Conservation (phyloP, 2,797 vertebrate species). For the Acridotheres tristis region DNA sequence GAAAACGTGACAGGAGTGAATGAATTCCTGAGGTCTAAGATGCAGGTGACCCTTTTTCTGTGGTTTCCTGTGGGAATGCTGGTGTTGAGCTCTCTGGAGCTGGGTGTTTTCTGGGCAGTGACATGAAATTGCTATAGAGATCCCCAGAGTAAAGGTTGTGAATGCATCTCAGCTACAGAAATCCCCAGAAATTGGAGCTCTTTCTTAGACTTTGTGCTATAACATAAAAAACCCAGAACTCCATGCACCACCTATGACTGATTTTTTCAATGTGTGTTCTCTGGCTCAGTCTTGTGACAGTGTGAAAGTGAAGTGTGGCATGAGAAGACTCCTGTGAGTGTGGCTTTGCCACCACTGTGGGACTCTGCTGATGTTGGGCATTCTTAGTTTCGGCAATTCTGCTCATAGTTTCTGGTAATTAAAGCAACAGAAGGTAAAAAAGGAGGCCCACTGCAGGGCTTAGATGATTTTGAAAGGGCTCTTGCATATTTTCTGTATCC, state of each 20-base stretch:
- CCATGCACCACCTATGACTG: rapidly evolving
- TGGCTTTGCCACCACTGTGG: not conserved
- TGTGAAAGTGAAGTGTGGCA: not conserved
- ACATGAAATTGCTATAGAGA: not conserved
- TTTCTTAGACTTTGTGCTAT: not conserved
- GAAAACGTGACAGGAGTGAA: not conserved
- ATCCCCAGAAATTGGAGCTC: rapidly evolving
- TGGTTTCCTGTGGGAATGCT: not conserved
- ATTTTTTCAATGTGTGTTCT: not conserved
- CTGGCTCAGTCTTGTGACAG: not conserved
- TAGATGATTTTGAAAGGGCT: not conserved
- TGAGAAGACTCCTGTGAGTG: rapidly evolving
- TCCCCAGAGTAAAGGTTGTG: not conserved
- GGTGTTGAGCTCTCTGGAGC: not conserved
- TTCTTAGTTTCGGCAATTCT: not conserved
- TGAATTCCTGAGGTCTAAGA: not conserved
- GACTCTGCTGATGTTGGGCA: not conserved
- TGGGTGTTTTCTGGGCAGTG: not conserved
- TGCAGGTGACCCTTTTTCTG: not conserved
- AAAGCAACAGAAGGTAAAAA: constrained; percentile 21
- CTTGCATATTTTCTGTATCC: not conserved
- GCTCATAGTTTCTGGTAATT: not conserved
- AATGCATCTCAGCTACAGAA: not conserved
- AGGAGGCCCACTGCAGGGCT: constrained; percentile 10
- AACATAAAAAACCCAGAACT: not conserved